Percentiles rank a stretch among this genome's conserved stretches.
Evolutionary conservation across 2,888 invertebrate species (phyloP).

Genomic region (Cephus runcator): DNA sequence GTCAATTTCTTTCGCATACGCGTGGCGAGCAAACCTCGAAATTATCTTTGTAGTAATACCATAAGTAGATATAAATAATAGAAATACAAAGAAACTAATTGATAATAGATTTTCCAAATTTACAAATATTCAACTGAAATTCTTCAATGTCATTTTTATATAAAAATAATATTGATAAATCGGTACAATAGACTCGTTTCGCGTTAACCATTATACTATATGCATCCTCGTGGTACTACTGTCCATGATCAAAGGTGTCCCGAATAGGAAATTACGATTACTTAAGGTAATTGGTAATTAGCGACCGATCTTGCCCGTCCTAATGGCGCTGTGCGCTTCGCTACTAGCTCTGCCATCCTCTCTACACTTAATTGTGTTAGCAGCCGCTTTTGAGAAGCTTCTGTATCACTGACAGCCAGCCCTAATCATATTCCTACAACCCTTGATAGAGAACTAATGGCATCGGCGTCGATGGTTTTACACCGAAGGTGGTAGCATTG

Average conservation of each 20-base stretch:
- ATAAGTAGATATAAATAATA: background rate
- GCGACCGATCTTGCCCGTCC: constrained; percentile 61
- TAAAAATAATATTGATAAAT: background rate
- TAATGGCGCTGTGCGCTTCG: constrained; percentile 49
- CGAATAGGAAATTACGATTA: constrained; percentile 60
- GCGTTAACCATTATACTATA: background rate
- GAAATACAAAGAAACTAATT: background rate
- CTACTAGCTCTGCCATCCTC: constrained; percentile 43
- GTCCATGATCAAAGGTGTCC: constrained; percentile 45
- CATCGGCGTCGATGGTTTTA: constrained; percentile 30
- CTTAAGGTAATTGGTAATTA: constrained; percentile 61
- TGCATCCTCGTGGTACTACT: background rate
- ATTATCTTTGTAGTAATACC: background rate
- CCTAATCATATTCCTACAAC: constrained; percentile 61
- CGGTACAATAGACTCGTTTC: background rate
- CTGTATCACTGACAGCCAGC: constrained; percentile 59
- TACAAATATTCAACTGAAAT: background rate
- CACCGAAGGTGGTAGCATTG: background rate
- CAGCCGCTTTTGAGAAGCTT: constrained; percentile 63
- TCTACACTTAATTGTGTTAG: constrained; percentile 54
- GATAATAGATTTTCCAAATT: background rate
- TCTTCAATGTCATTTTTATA: background rate
- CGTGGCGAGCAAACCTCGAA: background rate
- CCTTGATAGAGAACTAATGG: constrained; percentile 61
- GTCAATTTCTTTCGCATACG: constrained; percentile 25